Conservation (phyloP, 2,888 invertebrate species). For the Tinea semifulvella region DNA sequence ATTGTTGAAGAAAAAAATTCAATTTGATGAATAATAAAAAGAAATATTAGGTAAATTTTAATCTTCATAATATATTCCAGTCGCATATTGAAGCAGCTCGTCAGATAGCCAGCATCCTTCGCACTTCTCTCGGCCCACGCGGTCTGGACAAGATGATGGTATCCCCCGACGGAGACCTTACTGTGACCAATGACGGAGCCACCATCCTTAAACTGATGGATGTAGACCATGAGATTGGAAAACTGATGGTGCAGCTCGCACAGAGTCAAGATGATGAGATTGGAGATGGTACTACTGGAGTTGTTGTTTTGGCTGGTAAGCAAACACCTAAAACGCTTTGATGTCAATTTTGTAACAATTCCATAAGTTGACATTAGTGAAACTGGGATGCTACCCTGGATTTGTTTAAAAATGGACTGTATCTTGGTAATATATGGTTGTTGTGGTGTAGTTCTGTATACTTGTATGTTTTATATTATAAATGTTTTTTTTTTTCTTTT, state of each 20-base stretch:
- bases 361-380: too few relatives aligned
- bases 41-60: too few relatives aligned
- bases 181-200: conserved; percentile 99
- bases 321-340: too few relatives aligned
- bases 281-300: conserved; percentile 99
- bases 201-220: conserved; percentile 99
- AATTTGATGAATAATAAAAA: too few relatives aligned
- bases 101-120: conserved; percentile 87
- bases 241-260: conserved; percentile 96
- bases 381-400: too few relatives aligned
- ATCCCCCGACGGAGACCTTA: conserved; percentile 95
- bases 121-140: conserved; percentile 95
- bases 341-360: too few relatives aligned
- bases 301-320: conserved; percentile 80
- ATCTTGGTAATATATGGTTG: too few relatives aligned
- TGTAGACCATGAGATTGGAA: conserved; percentile 98
- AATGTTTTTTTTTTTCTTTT: too few relatives aligned
- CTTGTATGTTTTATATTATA: too few relatives aligned
- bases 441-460: too few relatives aligned
- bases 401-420: too few relatives aligned
- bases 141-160: conserved; percentile 99
- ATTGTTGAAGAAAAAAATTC: too few relatives aligned
- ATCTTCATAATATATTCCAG: conserved; percentile 59
- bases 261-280: conserved; percentile 99
- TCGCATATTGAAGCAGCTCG: conserved; percentile 98